These are phyloP conservation scores for Cyanistes caeruleus DNA, from an alignment of 2,113 vertebrate species.

Conservation along the genomic window DNA sequence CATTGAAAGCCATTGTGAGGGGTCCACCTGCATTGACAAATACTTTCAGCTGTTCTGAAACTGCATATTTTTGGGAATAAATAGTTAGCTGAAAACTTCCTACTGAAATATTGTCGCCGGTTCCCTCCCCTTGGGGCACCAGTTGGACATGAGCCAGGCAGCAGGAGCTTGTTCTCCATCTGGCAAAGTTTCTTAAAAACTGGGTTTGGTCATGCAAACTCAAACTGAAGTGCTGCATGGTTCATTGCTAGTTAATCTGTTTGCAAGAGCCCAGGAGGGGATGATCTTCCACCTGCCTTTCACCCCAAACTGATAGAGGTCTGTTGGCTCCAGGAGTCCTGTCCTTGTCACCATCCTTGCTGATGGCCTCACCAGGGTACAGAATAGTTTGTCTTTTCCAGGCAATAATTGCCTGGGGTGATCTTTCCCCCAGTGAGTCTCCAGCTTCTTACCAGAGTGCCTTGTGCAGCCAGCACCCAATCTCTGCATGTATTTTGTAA, in stretches of 20 bases:
- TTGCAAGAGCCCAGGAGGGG: neutral
- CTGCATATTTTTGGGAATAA: neutral
- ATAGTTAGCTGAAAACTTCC: neutral
- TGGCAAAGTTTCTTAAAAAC: neutral
- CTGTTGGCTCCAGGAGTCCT: neutral
- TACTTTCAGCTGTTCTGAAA: neutral
- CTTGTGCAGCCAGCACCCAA: neutral
- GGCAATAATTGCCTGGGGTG: neutral
- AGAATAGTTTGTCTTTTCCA: neutral
- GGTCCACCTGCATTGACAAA: neutral
- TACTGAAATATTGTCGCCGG: neutral
- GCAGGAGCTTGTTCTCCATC: neutral
- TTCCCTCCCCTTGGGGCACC: neutral
- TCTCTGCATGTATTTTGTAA: neutral
- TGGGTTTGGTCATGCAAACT: neutral
- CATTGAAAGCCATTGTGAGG: neutral
- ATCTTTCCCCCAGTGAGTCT: neutral
- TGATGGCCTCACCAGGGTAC: neutral
- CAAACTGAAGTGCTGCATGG: neutral
- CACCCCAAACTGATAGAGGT: neutral
- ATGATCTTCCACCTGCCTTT: neutral
- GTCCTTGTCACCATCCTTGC: neutral
- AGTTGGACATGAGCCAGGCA: neutral
- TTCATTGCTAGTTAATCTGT: neutral
- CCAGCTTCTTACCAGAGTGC: neutral